Evolutionary conservation across 2,888 invertebrate species (phyloP).

Genomic region (Macrosiphum euphorbiae): DNA sequence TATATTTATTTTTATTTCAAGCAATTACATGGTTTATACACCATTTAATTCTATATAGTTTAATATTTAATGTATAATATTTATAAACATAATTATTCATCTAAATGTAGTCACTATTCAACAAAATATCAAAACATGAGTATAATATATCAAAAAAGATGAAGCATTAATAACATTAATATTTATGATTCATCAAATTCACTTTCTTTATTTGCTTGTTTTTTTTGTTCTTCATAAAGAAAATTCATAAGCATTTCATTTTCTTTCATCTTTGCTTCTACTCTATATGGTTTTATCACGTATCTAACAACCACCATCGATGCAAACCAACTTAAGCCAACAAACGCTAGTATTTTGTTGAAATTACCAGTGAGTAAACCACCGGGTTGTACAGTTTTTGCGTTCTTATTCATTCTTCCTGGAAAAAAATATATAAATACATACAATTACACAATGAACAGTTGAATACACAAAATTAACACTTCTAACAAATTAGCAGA

Average conservation of each 20-base stretch:
- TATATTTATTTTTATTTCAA: constrained; percentile 1
- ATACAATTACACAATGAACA: not conserved
- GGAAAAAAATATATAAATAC: not conserved
- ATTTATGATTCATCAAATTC: constrained; percentile 3
- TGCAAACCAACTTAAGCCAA: constrained; percentile 29
- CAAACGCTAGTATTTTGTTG: constrained; percentile 35
- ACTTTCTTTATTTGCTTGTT: not conserved
- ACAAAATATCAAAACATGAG: constrained; percentile 5
- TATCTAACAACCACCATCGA: constrained; percentile 41
- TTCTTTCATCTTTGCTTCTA: not conserved
- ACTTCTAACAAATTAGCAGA: not conserved
- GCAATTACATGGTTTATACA: not conserved
- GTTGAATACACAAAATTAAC: not conserved
- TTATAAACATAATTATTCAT: not conserved
- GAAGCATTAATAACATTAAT: not conserved
- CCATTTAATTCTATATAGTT: not conserved
- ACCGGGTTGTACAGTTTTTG: not conserved
- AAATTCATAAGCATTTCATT: constrained; percentile 44
- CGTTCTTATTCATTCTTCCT: constrained; percentile 46
- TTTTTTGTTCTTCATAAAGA: constrained; percentile 26
- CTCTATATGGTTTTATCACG: constrained; percentile 37
- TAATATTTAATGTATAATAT: not conserved
- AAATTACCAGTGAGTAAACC: constrained; percentile 11
- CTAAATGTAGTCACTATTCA: constrained; percentile 39
- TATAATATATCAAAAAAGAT: not conserved